Evolutionary conservation across 2,113 vertebrate species (phyloP).

Genomic region (Zingel zingel): DNA sequence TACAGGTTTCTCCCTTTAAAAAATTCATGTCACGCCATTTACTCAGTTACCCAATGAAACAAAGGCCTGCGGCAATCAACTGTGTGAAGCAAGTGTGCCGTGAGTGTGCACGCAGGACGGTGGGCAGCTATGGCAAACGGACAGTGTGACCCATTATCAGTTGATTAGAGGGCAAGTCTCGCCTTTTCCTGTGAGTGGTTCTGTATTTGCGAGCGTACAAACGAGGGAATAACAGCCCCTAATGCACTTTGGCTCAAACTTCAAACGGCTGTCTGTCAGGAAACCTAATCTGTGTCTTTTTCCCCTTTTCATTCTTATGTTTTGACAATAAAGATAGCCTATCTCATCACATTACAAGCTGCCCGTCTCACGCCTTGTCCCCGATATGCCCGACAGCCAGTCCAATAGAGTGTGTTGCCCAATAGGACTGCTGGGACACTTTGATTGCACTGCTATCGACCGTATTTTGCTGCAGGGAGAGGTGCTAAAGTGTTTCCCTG

Average conservation of each 20-base stretch:
- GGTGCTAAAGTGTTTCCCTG: slow-evolving; percentile 28
- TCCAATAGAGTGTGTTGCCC: slow-evolving; percentile 59
- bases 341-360: slow-evolving; percentile 83
- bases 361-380: slow-evolving; percentile 79
- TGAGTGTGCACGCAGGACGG: slow-evolving; percentile 81
- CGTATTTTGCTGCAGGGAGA: slow-evolving; percentile 46
- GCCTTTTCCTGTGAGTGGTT: slow-evolving; percentile 86
- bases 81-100: slow-evolving; percentile 83
- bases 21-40: not conserved
- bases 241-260: slow-evolving; percentile 87
- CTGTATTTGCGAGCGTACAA: slow-evolving; percentile 76
- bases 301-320: slow-evolving; percentile 85
- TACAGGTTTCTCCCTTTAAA: not conserved
- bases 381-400: slow-evolving; percentile 71
- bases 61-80: slow-evolving; percentile 41
- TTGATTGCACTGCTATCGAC: slow-evolving; percentile 54
- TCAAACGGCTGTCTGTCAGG: slow-evolving; percentile 84
- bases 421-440: slow-evolving; percentile 60
- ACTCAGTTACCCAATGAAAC: slow-evolving; percentile 2
- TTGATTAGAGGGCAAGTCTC: slow-evolving; percentile 86
- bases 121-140: slow-evolving; percentile 62
- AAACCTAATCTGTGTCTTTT: slow-evolving; percentile 83
- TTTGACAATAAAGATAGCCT: slow-evolving; percentile 89
- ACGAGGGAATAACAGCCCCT: slow-evolving; percentile 79
- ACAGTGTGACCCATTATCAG: slow-evolving; percentile 83